phyloP scores from a whole-genome alignment of 2,888 invertebrate species.

The Anthoptus insignis region DNA sequence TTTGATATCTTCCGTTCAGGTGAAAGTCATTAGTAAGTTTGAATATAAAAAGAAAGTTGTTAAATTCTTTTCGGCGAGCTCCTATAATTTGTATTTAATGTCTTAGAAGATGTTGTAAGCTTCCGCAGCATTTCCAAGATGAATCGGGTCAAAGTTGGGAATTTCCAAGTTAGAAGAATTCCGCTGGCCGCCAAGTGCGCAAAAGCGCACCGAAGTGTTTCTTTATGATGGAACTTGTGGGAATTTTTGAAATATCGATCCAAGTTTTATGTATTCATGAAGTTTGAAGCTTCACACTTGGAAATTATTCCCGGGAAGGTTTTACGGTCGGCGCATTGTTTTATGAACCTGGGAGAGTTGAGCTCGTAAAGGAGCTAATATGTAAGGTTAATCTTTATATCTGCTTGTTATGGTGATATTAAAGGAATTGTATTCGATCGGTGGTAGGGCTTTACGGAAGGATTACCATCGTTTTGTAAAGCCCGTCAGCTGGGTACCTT shows the following conservation, averaged over 20 bases:
- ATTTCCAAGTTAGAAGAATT: slow-evolving; percentile 73
- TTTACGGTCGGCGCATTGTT: slow-evolving; percentile 30
- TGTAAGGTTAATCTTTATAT: neutral
- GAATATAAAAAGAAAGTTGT: slow-evolving; percentile 29
- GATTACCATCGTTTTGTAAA: no score
- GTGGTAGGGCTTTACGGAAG: no score
- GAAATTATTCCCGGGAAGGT: slow-evolving; percentile 51
- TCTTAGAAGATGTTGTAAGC: slow-evolving; percentile 74
- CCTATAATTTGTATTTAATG: slow-evolving; percentile 73
- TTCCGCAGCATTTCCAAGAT: slow-evolving; percentile 60
- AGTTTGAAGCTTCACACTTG: slow-evolving; percentile 56
- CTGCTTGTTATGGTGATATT: neutral
- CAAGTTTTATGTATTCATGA: slow-evolving; percentile 61
- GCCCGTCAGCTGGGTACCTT: no score
- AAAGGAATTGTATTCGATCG: no score
- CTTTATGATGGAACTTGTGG: slow-evolving; percentile 74
- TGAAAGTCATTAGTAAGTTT: slow-evolving; percentile 22
- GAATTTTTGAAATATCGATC: slow-evolving; percentile 77
- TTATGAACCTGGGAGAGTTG: slow-evolving; percentile 17
- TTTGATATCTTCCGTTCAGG: slow-evolving; percentile 19
- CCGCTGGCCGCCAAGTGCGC: slow-evolving; percentile 65
- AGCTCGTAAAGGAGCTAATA: slow-evolving; percentile 3
- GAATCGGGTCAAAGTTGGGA: slow-evolving; percentile 72
- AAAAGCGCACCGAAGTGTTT: slow-evolving; percentile 77
- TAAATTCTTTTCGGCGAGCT: slow-evolving; percentile 56